Evolutionary conservation across 2,113 vertebrate genomes (phyloP).

Genomic region (Psammodynastes pulverulentus): DNA sequence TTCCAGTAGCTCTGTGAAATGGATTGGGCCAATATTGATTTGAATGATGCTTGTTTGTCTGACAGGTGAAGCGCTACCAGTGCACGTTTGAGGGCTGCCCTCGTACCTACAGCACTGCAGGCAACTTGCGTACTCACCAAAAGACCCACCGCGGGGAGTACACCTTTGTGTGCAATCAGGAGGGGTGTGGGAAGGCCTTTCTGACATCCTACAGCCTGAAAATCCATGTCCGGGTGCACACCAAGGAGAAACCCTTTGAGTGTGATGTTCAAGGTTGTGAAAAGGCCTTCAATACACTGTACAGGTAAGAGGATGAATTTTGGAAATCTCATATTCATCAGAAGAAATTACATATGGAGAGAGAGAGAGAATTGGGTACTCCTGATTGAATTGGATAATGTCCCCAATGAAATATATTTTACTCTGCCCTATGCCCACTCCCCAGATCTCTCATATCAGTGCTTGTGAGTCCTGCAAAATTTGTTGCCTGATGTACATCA

Average conservation of each 20-base stretch:
- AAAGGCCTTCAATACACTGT: constrained; percentile 96
- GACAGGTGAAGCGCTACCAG: constrained; percentile 95
- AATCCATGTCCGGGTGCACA: constrained; percentile 97
- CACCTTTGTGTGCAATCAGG: constrained; percentile 97
- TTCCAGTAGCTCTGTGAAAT: not conserved
- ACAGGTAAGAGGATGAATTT: constrained; percentile 78
- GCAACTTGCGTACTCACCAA: constrained; percentile 96
- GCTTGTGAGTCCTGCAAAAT: not conserved
- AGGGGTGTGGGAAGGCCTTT: constrained; percentile 97
- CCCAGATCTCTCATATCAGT: not conserved
- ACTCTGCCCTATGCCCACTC: not conserved
- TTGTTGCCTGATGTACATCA: not conserved
- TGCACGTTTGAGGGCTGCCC: constrained; percentile 97
- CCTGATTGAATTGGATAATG: not conserved
- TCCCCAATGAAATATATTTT: not conserved
- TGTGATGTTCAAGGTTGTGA: constrained; percentile 97
- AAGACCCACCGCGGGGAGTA: constrained; percentile 97
- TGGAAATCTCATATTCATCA: not conserved
- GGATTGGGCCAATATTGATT: not conserved
- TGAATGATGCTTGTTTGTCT: constrained; percentile 12
- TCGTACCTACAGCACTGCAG: constrained; percentile 96
- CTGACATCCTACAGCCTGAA: constrained; percentile 99
- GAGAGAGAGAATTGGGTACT: not conserved
- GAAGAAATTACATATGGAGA: not conserved
- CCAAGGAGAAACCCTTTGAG: constrained; percentile 98